These are phyloP conservation scores for Acropora tenuis DNA, from an alignment of 64 coral and sea anemone genomes.

Conservation along the genomic window DNA sequence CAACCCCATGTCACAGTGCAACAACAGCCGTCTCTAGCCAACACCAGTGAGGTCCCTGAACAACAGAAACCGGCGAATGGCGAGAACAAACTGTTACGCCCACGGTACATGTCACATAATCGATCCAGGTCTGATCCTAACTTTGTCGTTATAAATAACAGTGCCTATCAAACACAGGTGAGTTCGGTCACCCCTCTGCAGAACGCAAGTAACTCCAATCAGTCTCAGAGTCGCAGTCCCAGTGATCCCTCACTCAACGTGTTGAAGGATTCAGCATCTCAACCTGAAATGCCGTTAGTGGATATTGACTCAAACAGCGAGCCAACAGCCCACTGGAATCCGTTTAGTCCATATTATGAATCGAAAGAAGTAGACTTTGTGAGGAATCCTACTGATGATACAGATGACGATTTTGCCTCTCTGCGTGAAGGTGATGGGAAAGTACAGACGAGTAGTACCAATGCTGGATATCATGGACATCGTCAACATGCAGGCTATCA, in stretches of 20 bases:
- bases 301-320: conserved; percentile 27
- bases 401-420: conserved; percentile 68
- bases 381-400: not conserved
- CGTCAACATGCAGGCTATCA: not conserved
- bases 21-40: not conserved
- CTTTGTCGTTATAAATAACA: conserved; percentile 4
- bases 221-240: conserved; percentile 46
- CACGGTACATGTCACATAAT: conserved; percentile 51
- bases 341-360: conserved; percentile 71
- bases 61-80: not conserved
- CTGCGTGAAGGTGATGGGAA: conserved; percentile 18
- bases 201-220: not conserved
- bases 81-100: conserved; percentile 37
- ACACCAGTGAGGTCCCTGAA: not conserved
- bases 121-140: conserved; percentile 68
- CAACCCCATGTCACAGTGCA: conserved; percentile 9
- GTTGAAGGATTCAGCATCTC: not conserved
- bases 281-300: conserved; percentile 25
- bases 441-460: not conserved
- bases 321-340: conserved; percentile 60
- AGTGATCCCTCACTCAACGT: conserved; percentile 66
- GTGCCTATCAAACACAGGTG: not conserved
- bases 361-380: conserved; percentile 40
- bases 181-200: not conserved
- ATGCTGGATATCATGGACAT: not conserved